Evolutionary conservation across 2,797 vertebrate genomes (phyloP), one percentile per base, ranked within the genome.

Genomic region (Sebastolobus alascanus): DNA sequence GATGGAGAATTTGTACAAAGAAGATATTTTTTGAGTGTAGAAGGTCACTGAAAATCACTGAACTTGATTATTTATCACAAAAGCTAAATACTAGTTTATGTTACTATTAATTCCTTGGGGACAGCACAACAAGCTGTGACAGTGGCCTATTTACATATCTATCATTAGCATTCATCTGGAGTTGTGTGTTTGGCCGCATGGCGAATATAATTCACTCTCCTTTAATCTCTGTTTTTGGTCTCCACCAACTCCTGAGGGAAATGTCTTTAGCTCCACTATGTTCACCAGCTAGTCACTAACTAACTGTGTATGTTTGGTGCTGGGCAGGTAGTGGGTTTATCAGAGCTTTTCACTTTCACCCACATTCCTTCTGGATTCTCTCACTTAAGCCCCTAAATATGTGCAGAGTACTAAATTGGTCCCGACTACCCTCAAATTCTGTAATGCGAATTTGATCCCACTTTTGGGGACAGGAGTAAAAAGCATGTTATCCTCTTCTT

Each of bases 401-500:
- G 16, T 8, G 13, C 20, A 37, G 13, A 52, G 64, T 4, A 33
- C 10, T 46, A 73, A 67, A 63, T 54, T 54, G 38, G 20, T 70
- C 18, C 10, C 59, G 63, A 40, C 25, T 22, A 31, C 20, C 22
- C 9, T 56, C 29, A 68, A 22, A 60, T 68, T 68, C 37, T 68
- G 13, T 52, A 12, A 77, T 60, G 50, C 3, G 4, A 76, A 68
- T 68, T 64, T 81, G 58, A 85, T 72, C 78, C 69, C 37, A n/a
- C 31, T 79, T 82, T 83, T 69, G 38, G 46, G 46, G 60, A 75
- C 40, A 33, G 20, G 12, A 81, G 46, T 68, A 69, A 82, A 77
- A 73, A 50, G 58, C 65, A 50, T 70, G 73, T 84, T 80, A 79
- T 84, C 29, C 31, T 70, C 46, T 66, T 77, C 18, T 75, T 82